Conservation (phyloP, 2,797 vertebrate species). For the Parauchenoglanis ngamensis region DNA sequence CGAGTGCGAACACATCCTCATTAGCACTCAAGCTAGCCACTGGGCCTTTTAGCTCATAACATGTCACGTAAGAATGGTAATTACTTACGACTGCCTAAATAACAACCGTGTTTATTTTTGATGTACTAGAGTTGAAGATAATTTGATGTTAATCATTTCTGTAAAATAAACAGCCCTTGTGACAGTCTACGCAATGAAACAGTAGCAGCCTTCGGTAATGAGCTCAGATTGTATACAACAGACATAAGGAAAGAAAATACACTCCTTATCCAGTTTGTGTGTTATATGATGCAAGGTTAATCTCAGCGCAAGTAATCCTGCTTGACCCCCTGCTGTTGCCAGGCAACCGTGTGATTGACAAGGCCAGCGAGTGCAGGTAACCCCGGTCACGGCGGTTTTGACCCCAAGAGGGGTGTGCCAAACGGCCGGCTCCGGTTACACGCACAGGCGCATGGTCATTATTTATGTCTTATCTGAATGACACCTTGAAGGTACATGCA, state of each 20-base stretch:
- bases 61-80: too few species aligned
- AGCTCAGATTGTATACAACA: background rate
- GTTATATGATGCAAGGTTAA: conserved; percentile 35
- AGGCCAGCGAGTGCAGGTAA: conserved; percentile 54
- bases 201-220: background rate
- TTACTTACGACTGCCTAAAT: background rate
- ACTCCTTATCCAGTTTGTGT: conserved; percentile 13
- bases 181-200: background rate
- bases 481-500: conserved; percentile 43
- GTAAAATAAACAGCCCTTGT: background rate
- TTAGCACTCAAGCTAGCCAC: background rate
- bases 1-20: background rate
- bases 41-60: background rate
- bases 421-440: conserved; percentile 61
- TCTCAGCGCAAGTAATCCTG: conserved; percentile 34
- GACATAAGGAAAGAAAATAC: conserved; percentile 13
- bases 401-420: conserved; percentile 64
- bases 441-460: conserved; percentile 57
- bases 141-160: background rate
- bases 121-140: background rate
- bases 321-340: conserved; percentile 48
- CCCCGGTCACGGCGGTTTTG: conserved; percentile 56
- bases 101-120: background rate
- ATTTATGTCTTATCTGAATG: conserved; percentile 67
- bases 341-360: conserved; percentile 62